Evolutionary conservation across 2,797 vertebrate genomes (phyloP).

Genomic region (Sorex maritimensis): DNA sequence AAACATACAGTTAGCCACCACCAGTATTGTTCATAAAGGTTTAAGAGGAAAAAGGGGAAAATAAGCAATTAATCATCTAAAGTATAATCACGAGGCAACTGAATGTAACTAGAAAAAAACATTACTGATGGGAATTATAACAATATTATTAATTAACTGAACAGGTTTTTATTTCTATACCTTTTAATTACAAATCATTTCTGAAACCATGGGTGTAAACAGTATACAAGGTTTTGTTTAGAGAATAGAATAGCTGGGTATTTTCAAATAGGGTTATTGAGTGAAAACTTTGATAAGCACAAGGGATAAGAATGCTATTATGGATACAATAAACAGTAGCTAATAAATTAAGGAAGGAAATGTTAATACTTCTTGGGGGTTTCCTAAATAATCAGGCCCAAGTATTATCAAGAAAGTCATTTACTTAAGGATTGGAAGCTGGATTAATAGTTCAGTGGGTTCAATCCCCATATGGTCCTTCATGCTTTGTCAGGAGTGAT

Average conservation of each 20-base stretch:
- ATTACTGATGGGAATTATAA: not conserved
- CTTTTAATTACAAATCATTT: conserved; percentile 58
- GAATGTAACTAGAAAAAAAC: not conserved
- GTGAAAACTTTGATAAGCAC: not conserved
- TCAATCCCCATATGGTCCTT: no score
- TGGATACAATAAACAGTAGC: no score
- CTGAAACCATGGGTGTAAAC: conserved; percentile 36
- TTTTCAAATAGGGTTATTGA: conserved; percentile 16
- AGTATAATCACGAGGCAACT: not conserved
- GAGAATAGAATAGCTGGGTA: not conserved
- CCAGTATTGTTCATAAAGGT: not conserved
- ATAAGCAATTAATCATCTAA: conserved; percentile 43
- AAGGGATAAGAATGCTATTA: not conserved
- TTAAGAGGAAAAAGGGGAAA: not conserved
- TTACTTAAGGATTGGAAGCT: not conserved
- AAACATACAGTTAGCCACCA: not conserved
- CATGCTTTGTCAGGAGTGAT: no score
- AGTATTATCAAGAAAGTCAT: not conserved
- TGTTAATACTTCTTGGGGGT: not conserved
- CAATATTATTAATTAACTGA: conserved; percentile 9
- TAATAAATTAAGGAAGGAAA: not conserved
- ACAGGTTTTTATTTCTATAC: not conserved
- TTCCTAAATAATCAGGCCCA: not conserved
- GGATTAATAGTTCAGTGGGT: no score
- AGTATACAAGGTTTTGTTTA: conserved; percentile 34